Evolutionary conservation across 2,113 vertebrate species (phyloP).

Genomic region (Pagrus major): DNA sequence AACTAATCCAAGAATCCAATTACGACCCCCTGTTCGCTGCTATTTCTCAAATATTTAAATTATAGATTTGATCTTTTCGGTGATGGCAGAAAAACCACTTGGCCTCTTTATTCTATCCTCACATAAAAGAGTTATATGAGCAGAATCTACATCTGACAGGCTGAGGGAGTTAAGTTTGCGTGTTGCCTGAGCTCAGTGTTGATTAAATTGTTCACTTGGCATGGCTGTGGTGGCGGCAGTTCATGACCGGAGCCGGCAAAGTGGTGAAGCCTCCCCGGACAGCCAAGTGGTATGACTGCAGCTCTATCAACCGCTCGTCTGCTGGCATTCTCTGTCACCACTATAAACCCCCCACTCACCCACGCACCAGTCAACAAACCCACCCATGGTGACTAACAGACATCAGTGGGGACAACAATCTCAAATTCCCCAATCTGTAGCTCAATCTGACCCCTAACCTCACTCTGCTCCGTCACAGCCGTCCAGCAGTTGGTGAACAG

Average conservation of each 20-base stretch:
- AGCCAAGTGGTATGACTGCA: constrained; percentile 79
- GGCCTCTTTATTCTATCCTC: not conserved
- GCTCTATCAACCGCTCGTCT: constrained; percentile 53
- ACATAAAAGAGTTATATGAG: not conserved
- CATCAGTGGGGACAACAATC: constrained; percentile 26
- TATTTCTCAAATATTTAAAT: not conserved
- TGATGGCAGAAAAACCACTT: not conserved
- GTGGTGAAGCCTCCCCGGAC: constrained; percentile 74
- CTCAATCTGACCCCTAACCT: constrained; percentile 56
- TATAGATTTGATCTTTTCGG: not conserved
- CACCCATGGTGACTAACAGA: constrained; percentile 59
- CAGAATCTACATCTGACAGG: constrained; percentile 2
- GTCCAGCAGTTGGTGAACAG: constrained; percentile 47
- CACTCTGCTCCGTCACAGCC: constrained; percentile 37
- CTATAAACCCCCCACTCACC: not conserved
- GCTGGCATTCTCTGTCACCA: constrained; percentile 25
- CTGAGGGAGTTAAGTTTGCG: constrained; percentile 56
- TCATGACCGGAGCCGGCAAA: constrained; percentile 67
- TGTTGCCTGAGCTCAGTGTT: constrained; percentile 66
- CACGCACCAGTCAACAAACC: not conserved
- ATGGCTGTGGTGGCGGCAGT: constrained; percentile 29
- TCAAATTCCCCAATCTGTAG: constrained; percentile 67
- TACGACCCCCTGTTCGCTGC: not conserved
- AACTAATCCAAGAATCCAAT: not conserved
- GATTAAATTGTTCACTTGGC: constrained; percentile 82